Evolutionary conservation across 2,113 vertebrate genomes (phyloP), one percentile per base, ranked within the genome.

Genomic region (Apodemus speciosus): DNA sequence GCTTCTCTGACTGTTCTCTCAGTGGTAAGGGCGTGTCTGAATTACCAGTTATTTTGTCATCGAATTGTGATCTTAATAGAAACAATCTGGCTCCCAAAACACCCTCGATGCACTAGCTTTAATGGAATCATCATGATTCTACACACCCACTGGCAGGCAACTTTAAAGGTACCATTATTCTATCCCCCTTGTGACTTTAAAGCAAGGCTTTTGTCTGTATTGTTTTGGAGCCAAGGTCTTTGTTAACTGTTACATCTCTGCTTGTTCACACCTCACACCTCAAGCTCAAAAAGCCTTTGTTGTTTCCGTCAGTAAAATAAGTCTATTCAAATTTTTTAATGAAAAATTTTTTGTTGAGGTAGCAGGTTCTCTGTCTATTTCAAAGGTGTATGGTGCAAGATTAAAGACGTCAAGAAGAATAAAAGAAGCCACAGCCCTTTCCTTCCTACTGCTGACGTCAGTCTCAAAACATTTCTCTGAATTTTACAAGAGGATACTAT

Each of bases 261-360:
- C 6, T 77, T 14, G 72, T 69, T 72, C 27, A 16, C 69, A 35
- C 75, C 49, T 66, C 35, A 15, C 56, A 23, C 69, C 51, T 64
- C 18, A 89, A 40, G 66, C n/a, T 60, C 81, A 27, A 92, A 89
- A 90, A 85, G 32, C 21, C 56, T 86, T 95, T 92, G 81, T 91
- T 88, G 71, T 60, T 88, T 38, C 91, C 91, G 53, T 87, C 51
- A 69, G 27, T 58, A 86, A 89, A 89, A 68, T 40, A 16, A 89
- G 49, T 62, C 73, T 94, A 14, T 43, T 77, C 9, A 69, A 30
- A 83, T 92, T 85, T 76, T 85, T 80, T 80, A 66, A 75, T 92
- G 69, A 72, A 72, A 35, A 15, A 14, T 56, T 43, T 58, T 81
- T 40, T 83, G 32, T 87, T 91, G 25, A 49, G 40, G 69, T 46